Conservation (phyloP, 1,140 invertebrate genomes). For the Drosophila saltans region DNA sequence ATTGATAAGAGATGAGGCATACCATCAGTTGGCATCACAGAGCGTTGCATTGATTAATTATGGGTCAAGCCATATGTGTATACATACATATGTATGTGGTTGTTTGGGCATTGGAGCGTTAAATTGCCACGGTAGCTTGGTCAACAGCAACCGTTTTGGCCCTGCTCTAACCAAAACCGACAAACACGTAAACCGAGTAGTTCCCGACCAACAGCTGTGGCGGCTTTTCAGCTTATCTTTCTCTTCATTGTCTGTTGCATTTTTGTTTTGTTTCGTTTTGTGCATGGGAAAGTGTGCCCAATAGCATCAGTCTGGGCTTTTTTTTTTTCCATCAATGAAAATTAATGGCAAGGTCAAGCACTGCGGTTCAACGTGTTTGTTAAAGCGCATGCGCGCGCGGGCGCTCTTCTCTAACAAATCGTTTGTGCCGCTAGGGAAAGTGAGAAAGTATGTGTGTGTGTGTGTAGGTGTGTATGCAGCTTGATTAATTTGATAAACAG, state of each 20-base stretch:
- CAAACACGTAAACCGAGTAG: slow-evolving; percentile 59
- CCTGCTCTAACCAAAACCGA: slow-evolving; percentile 24
- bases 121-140: slow-evolving; percentile 63
- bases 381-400: slow-evolving; percentile 51
- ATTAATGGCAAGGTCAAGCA: slow-evolving; percentile 78
- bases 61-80: slow-evolving; percentile 45
- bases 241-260: slow-evolving; percentile 34
- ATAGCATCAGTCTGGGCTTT: slow-evolving; percentile 43
- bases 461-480: neutral
- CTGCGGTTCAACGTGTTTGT: slow-evolving; percentile 56
- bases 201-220: slow-evolving; percentile 37
- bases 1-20: neutral
- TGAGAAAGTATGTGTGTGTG: too few relatives aligned
- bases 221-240: slow-evolving; percentile 69
- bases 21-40: slow-evolving; percentile 30
- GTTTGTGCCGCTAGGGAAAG: too few relatives aligned
- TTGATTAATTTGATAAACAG: slow-evolving; percentile 7
- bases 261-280: slow-evolving; percentile 18
- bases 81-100: slow-evolving; percentile 20
- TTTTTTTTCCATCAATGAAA: slow-evolving; percentile 45
- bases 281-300: slow-evolving; percentile 31
- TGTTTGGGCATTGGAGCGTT: slow-evolving; percentile 54
- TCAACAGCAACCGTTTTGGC: slow-evolving; percentile 20
- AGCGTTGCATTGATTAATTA: slow-evolving; percentile 63
- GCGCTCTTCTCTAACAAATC: neutral